phyloP scores from a whole-genome alignment of 2,888 invertebrate species.

The Platycheirus rosarum region DNA sequence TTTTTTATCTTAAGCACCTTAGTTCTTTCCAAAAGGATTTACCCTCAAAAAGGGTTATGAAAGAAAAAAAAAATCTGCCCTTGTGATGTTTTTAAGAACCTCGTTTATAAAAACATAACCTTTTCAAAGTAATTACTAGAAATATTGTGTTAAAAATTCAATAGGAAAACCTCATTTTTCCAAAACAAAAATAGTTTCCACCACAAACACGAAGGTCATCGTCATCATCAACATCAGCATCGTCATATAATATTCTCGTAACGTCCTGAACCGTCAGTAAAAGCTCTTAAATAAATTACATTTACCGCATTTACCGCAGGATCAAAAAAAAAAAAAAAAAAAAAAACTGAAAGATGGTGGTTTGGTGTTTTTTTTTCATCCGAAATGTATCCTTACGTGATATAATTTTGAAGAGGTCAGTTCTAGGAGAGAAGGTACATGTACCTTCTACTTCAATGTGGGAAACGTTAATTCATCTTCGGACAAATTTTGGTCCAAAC shows the following conservation, averaged over 20 bases:
- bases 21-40: too few species aligned
- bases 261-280: slow-evolving; percentile 27
- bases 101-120: slow-evolving; percentile 34
- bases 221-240: slow-evolving; percentile 17
- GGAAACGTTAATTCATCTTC: too few species aligned
- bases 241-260: slow-evolving; percentile 36
- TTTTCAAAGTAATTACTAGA: too few species aligned
- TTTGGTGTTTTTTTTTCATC: slow-evolving; percentile 25
- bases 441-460: too few species aligned
- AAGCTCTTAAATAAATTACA: slow-evolving; percentile 68
- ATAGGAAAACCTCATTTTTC: slow-evolving; percentile 33
- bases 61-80: too few species aligned
- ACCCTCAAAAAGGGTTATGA: too few species aligned
- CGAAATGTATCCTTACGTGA: background rate
- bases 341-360: slow-evolving; percentile 4
- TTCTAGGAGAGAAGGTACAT: background rate
- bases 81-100: too few species aligned
- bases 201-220: slow-evolving; percentile 57
- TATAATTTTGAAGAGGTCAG: slow-evolving; percentile 6
- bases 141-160: slow-evolving; percentile 33
- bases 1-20: too few species aligned
- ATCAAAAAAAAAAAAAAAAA: slow-evolving; percentile 3
- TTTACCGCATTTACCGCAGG: slow-evolving; percentile 15
- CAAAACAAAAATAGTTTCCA: slow-evolving; percentile 44
- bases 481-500: too few species aligned